Conservation (phyloP, 2,888 invertebrate species). For the Rotaria magnacalcarata region DNA sequence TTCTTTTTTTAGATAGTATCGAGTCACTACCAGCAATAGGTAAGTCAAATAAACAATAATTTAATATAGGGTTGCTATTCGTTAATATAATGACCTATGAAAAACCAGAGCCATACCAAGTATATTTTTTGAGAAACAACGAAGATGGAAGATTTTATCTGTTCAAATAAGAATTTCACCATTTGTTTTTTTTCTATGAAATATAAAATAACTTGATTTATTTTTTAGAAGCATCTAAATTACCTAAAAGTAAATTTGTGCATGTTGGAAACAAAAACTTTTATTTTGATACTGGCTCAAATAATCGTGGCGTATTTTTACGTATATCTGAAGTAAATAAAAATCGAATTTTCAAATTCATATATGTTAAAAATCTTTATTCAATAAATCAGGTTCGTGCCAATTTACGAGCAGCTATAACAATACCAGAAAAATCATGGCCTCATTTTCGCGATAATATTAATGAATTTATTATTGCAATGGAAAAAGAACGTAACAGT, state of each 20-base stretch:
- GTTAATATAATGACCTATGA: too few relatives aligned
- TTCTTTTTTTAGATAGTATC: slow-evolving; percentile 19
- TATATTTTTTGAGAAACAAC: too few relatives aligned
- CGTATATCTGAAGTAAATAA: slow-evolving; percentile 87
- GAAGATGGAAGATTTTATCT: too few relatives aligned
- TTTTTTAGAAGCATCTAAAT: slow-evolving; percentile 62
- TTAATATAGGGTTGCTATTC: too few relatives aligned
- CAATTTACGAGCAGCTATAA: slow-evolving; percentile 89
- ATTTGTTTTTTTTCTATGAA: too few relatives aligned
- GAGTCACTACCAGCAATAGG: slow-evolving; percentile 33
- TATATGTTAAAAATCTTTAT: neutral
- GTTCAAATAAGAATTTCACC: too few relatives aligned
- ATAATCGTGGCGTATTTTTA: slow-evolving; percentile 97
- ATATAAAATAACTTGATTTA: neutral
- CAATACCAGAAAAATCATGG: slow-evolving; percentile 74
- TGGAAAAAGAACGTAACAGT: slow-evolving; percentile 63
- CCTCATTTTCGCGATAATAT: slow-evolving; percentile 93
- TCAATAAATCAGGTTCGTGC: neutral
- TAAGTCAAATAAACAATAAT: neutral
- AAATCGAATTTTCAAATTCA: too few relatives aligned
- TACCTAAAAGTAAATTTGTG: slow-evolving; percentile 65
- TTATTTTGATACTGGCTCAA: slow-evolving; percentile 98
- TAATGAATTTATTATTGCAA: slow-evolving; percentile 92
- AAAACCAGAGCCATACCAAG: too few relatives aligned
- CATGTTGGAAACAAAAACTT: slow-evolving; percentile 99